phyloP scores from a whole-genome alignment of 2,113 vertebrate species.

The Bubo scandiacus region DNA sequence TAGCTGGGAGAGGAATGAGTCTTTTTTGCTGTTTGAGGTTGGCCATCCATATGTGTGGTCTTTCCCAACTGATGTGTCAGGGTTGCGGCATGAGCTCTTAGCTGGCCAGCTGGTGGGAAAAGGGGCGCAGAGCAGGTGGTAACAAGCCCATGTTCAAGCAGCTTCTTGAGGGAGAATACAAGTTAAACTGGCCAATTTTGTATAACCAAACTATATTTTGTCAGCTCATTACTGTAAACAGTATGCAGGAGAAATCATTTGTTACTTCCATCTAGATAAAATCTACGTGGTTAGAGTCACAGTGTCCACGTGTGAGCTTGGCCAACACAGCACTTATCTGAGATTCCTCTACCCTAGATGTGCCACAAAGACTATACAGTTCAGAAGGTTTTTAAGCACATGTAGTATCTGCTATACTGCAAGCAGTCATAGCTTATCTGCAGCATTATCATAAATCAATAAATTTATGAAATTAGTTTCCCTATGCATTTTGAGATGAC shows the following conservation, averaged over 20 bases:
- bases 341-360: no score
- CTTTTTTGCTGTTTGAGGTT: background rate
- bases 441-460: no score
- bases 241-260: background rate
- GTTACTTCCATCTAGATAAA: background rate
- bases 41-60: background rate
- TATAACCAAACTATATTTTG: background rate
- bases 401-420: no score
- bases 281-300: accelerated
- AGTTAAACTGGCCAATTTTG: background rate
- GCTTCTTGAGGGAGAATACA: background rate
- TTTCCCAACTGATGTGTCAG: background rate
- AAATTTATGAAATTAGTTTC: no score
- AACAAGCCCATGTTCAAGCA: background rate
- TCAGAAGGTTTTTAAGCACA: no score
- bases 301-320: background rate
- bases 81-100: background rate
- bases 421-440: no score
- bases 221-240: background rate
- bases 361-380: no score
- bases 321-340: no score
- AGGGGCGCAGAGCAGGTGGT: background rate
- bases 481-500: no score
- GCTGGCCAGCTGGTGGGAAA: background rate
- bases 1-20: background rate